Evolutionary conservation across 2,797 vertebrate genomes (phyloP).

Genomic region (Rousettus madagascariensis): DNA sequence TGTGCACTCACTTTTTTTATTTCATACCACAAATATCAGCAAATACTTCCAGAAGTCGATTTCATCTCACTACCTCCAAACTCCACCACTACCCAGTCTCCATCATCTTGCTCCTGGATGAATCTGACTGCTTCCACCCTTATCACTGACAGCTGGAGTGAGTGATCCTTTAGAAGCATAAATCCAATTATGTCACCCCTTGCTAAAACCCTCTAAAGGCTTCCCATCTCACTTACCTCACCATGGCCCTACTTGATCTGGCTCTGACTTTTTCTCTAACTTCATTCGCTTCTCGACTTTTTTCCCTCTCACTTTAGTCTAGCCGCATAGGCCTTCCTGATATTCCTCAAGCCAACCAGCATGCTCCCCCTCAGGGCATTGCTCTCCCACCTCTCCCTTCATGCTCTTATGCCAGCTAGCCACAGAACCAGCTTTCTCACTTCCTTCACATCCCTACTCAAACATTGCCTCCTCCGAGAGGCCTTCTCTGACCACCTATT

Average conservation of each 20-base stretch:
- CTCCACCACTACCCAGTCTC: neutral
- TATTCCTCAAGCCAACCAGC: neutral
- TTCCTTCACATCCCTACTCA: neutral
- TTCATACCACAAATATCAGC: accelerated
- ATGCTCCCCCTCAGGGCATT: neutral
- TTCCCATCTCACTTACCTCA: neutral
- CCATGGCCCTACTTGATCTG: neutral
- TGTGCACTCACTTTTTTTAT: neutral
- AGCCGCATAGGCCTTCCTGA: neutral
- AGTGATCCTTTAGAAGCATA: neutral
- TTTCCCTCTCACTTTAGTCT: neutral
- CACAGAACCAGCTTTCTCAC: neutral
- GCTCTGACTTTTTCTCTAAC: neutral
- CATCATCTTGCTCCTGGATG: neutral
- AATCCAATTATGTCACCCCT: neutral
- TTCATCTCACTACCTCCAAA: neutral
- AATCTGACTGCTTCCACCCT: neutral
- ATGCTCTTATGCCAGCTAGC: neutral
- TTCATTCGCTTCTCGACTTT: neutral
- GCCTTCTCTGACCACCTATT: neutral
- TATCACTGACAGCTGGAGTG: neutral
- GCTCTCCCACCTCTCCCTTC: neutral
- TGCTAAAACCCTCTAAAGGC: neutral
- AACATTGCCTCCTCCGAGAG: neutral
- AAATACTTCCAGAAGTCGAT: neutral